A percentile compares a stretch with the other conserved stretches of the same genome.
Evolutionary conservation across 30 jellyfish, hydroid and myxozoan genomes (phyloP).

Genomic region (Rhopilema esculentum): DNA sequence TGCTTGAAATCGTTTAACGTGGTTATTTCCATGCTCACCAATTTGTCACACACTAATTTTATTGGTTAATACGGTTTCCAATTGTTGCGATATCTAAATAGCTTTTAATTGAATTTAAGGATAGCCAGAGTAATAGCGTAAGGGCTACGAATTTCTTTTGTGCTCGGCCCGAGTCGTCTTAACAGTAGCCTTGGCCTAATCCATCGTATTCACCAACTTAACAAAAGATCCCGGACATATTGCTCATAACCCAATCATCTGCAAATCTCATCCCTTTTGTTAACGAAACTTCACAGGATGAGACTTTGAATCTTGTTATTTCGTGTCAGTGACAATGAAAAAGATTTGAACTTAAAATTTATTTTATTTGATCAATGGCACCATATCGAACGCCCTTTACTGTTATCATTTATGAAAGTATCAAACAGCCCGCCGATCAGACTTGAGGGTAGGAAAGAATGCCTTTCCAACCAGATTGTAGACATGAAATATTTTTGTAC

Average conservation of each 20-base stretch:
- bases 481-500: neutral
- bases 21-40: constrained; percentile 34
- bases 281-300: constrained; percentile 58
- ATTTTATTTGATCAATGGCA: neutral
- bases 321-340: constrained; percentile 44
- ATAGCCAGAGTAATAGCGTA: constrained; percentile 6
- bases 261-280: constrained; percentile 41
- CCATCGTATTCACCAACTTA: constrained; percentile 41
- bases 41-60: constrained; percentile 53
- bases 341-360: neutral
- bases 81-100: constrained; percentile 56
- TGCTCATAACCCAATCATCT: constrained; percentile 48
- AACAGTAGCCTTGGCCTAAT: constrained; percentile 24
- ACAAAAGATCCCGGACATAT: constrained; percentile 71
- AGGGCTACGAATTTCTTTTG: neutral
- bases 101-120: constrained; percentile 54
- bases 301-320: constrained; percentile 54
- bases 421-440: neutral
- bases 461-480: neutral
- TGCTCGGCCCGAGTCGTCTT: constrained; percentile 6
- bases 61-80: constrained; percentile 49
- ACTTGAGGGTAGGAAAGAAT: neutral
- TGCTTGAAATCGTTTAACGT: constrained; percentile 36
- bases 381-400: neutral
- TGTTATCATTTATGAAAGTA: neutral